These are phyloP conservation scores for Syritta pipiens DNA, from an alignment of 2,888 invertebrate genomes.

Conservation along the genomic window DNA sequence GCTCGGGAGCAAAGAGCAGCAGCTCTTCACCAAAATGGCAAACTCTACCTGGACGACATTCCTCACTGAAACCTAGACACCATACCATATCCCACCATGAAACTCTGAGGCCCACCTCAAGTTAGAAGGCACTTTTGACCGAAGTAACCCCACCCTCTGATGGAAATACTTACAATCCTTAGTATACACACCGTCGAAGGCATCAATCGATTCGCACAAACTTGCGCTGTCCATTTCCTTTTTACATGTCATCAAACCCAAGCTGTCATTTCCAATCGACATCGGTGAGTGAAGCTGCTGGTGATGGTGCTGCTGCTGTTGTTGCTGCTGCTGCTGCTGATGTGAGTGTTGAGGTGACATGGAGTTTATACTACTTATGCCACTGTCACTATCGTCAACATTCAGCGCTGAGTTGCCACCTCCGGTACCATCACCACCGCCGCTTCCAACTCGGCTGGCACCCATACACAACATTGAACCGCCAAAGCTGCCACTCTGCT, in stretches of 20 bases:
- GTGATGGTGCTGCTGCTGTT: slow-evolving; percentile 71
- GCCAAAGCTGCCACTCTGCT: slow-evolving; percentile 56
- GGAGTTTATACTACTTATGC: slow-evolving; percentile 62
- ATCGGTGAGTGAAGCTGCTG: slow-evolving; percentile 60
- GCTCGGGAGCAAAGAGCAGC: too few species aligned
- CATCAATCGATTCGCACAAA: slow-evolving; percentile 77
- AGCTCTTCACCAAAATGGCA: too few species aligned
- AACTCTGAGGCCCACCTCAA: too few species aligned
- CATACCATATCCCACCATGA: too few species aligned
- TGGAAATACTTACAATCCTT: slow-evolving; percentile 78
- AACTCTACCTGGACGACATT: too few species aligned
- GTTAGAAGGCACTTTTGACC: too few species aligned
- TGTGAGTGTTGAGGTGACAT: slow-evolving; percentile 71
- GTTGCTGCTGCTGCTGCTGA: slow-evolving; percentile 71
- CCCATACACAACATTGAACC: slow-evolving; percentile 56
- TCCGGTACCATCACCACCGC: slow-evolving; percentile 53
- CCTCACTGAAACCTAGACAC: too few species aligned
- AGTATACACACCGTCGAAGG: slow-evolving; percentile 77
- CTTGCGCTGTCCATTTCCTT: slow-evolving; percentile 74
- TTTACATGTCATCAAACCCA: slow-evolving; percentile 76
- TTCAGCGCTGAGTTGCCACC: slow-evolving; percentile 56
- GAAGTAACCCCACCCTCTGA: not conserved
- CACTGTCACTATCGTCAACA: slow-evolving; percentile 70
- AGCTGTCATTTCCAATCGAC: slow-evolving; percentile 68
- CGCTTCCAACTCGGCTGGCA: slow-evolving; percentile 44